Conservation (phyloP, 2,797 vertebrate genomes). For the Australoheros facetus region DNA sequence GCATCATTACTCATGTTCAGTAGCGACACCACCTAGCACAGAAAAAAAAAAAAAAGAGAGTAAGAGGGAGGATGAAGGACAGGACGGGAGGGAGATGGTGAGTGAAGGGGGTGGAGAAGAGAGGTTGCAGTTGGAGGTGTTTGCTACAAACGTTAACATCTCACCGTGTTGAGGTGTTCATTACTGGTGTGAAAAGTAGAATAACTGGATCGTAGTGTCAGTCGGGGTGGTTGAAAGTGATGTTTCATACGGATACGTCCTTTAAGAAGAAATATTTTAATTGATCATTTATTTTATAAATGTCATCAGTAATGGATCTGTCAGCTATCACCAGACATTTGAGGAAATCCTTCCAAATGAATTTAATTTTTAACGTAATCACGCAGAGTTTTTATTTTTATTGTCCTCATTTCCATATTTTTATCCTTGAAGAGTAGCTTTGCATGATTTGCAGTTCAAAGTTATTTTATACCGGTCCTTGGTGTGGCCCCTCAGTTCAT, state of each 20-base stretch:
- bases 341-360: not conserved
- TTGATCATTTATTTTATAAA: not conserved
- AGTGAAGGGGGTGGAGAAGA: conserved; percentile 32
- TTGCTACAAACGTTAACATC: conserved; percentile 39
- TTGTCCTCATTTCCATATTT: not conserved
- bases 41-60: conserved; percentile 63
- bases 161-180: conserved; percentile 39
- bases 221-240: conserved; percentile 9
- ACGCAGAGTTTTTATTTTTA: too few relatives aligned
- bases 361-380: not conserved
- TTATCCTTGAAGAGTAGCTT: not conserved
- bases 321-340: not conserved
- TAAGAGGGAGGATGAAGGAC: conserved; percentile 69
- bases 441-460: not conserved
- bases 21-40: conserved; percentile 74
- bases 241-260: not conserved
- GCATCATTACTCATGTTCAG: conserved; percentile 83
- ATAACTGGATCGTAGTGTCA: conserved; percentile 27
- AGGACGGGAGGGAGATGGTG: conserved; percentile 53
- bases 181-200: conserved; percentile 51
- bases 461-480: not conserved
- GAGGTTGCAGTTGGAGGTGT: conserved; percentile 47
- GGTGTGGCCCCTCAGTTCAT: not conserved
- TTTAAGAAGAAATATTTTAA: conserved; percentile 1
- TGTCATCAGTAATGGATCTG: not conserved